Percentiles rank a stretch among this genome's conserved stretches.
These are phyloP conservation scores for Griposia aprilina DNA, from an alignment of 2,888 invertebrate species.

Conservation along the genomic window DNA sequence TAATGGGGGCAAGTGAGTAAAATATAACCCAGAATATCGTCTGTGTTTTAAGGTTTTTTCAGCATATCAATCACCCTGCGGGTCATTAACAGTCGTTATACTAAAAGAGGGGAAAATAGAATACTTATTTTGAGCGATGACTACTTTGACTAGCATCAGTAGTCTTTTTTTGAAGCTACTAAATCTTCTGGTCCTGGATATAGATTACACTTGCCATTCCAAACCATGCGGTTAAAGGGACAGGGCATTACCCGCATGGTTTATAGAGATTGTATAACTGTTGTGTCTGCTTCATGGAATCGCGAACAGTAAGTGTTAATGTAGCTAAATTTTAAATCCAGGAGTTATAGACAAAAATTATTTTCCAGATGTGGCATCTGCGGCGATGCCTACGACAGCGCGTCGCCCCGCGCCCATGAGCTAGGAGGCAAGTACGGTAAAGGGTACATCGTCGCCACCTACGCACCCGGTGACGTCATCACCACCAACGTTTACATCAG, in stretches of 20 bases:
- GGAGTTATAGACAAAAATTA: neutral
- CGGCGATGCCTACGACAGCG: constrained; percentile 94
- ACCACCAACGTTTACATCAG: constrained; percentile 94
- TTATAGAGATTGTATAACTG: neutral
- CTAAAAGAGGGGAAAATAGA: neutral
- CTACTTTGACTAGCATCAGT: neutral
- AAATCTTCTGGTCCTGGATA: neutral
- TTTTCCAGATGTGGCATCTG: constrained; percentile 93
- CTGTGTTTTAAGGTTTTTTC: neutral
- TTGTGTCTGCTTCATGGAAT: neutral
- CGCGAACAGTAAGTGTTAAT: neutral
- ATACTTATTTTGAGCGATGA: neutral
- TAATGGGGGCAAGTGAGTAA: constrained; percentile 92
- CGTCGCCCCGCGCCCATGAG: constrained; percentile 93
- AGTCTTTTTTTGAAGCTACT: neutral
- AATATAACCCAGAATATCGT: neutral
- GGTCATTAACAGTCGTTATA: no score
- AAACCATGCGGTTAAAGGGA: neutral
- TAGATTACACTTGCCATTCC: neutral
- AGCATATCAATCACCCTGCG: neutral
- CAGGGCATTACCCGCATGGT: neutral
- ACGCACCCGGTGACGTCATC: constrained; percentile 92
- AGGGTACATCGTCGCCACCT: constrained; percentile 93
- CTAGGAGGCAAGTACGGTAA: constrained; percentile 95
- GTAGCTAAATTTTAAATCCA: neutral